Base-by-base conservation (phyloP, 1,140 invertebrate species). In the Atta colombica region DNA sequence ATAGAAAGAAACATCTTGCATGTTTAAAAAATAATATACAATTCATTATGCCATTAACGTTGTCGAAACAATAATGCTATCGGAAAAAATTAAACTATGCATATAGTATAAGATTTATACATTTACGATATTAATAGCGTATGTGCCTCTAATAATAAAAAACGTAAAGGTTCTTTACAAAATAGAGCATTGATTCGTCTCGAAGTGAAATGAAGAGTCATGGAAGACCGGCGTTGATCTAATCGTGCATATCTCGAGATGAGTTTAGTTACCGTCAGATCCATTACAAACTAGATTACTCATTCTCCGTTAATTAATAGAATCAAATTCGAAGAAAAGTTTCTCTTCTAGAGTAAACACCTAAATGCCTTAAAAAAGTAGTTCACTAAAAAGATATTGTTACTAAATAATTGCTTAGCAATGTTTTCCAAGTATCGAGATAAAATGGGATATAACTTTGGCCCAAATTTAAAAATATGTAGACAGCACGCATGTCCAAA, bases 141-240 rank as follows among this genome's bases (percentile, higher is more conserved):
- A 28, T n/a, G 14, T 69, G n/a, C n/a, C 60, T 58, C 16, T 69
- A 35, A n/a, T 28, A 31, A 61, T 49, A 12, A 14, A 61, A 75
- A 28, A 49, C 45, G n/a, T 61, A 21, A 49, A 31, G 45, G 10
- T 84, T 51, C 35, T 58, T 63, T 25, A 74, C 55, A 84, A 84
- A 84, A 25, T 84, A 8, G 80, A 84, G 80, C 80, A 51, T 58
- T 21, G 53, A 16, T 81, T n/a, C 39, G 28, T 84, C 55, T 74
- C 45, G 35, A 74, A 75, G n/a, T 75, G 58, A 84, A 81, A 75
- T n/a, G 69, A 61, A 84, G 72, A 75, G 80, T 84, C 80, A 84
- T 21, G 68, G 68, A 25, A 82, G 53, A 72, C 53, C 16, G 51
- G 78, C 45, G 49, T 58, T 25, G 80, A 74, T 82, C 68, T 63